phyloP scores from a whole-genome alignment of 2,888 invertebrate genomes.

The Apodemia zela region DNA sequence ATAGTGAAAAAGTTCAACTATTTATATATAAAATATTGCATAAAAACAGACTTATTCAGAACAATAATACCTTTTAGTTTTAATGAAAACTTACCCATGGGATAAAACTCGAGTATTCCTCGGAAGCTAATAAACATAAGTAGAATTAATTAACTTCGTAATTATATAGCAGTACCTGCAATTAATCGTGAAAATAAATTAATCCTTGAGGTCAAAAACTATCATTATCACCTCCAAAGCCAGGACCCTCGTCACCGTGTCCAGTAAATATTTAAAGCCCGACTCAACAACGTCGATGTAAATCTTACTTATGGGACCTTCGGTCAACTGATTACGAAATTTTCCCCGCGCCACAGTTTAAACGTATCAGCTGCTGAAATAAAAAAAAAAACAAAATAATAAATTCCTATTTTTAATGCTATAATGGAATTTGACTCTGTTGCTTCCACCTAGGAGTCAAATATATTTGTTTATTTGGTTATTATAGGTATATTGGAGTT shows the following conservation, averaged over 20 bases:
- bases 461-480: no score
- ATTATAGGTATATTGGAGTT: no score
- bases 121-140: no score
- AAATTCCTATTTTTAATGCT: no score
- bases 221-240: slow-evolving; percentile 28
- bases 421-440: no score
- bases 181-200: slow-evolving; percentile 1
- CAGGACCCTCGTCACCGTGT: slow-evolving; percentile 42
- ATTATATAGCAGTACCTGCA: neutral
- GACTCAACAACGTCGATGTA: slow-evolving; percentile 39
- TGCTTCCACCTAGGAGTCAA: no score
- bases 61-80: no score
- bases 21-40: no score
- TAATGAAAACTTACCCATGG: no score
- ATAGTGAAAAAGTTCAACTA: no score
- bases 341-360: slow-evolving; percentile 30
- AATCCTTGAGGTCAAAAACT: slow-evolving; percentile 28
- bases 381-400: neutral
- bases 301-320: slow-evolving; percentile 43
- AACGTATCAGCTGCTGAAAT: slow-evolving; percentile 24
- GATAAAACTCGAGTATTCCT: no score
- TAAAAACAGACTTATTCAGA: no score
- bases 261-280: slow-evolving; percentile 51
- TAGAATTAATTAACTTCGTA: neutral
- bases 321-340: slow-evolving; percentile 35